phyloP scores from a whole-genome alignment of 2,888 invertebrate genomes.

The Cephus nigrinus region DNA sequence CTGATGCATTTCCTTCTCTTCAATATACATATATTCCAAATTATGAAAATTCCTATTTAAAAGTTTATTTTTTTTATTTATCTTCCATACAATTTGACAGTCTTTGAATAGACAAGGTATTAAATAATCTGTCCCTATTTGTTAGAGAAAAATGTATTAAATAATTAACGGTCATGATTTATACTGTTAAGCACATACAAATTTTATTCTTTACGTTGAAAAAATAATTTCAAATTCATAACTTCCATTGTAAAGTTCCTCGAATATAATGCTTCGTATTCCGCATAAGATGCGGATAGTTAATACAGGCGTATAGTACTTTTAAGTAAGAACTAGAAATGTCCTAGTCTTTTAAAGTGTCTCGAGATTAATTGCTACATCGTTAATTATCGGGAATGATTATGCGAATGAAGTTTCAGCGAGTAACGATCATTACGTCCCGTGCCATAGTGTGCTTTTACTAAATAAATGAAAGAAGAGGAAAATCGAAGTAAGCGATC shows the following conservation, averaged over 20 bases:
- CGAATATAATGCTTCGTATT: background rate
- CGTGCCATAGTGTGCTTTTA: slow-evolving; percentile 36
- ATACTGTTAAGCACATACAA: background rate
- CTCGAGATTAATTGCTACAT: slow-evolving; percentile 4
- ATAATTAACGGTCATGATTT: background rate
- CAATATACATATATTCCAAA: background rate
- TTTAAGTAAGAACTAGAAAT: slow-evolving; percentile 7
- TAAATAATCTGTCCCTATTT: too few relatives aligned
- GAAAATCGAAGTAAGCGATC: background rate
- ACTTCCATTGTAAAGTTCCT: background rate
- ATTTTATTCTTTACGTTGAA: background rate
- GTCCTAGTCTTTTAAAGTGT: slow-evolving; percentile 14
- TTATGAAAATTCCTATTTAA: background rate
- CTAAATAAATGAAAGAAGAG: background rate
- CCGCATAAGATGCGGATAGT: background rate
- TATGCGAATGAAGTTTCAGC: slow-evolving; percentile 27
- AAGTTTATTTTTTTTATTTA: background rate
- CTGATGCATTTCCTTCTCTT: background rate
- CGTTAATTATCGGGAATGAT: slow-evolving; percentile 16
- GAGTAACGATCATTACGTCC: slow-evolving; percentile 31
- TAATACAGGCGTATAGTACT: background rate
- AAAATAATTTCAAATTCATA: background rate
- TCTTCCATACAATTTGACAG: background rate
- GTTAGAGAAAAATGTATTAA: too few relatives aligned
- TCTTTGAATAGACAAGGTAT: too few relatives aligned